A percentile compares a stretch with the other conserved stretches of the same genome.
Evolutionary conservation across 2,797 vertebrate species (phyloP).

Genomic region (Chiroxiphia lanceolata): DNA sequence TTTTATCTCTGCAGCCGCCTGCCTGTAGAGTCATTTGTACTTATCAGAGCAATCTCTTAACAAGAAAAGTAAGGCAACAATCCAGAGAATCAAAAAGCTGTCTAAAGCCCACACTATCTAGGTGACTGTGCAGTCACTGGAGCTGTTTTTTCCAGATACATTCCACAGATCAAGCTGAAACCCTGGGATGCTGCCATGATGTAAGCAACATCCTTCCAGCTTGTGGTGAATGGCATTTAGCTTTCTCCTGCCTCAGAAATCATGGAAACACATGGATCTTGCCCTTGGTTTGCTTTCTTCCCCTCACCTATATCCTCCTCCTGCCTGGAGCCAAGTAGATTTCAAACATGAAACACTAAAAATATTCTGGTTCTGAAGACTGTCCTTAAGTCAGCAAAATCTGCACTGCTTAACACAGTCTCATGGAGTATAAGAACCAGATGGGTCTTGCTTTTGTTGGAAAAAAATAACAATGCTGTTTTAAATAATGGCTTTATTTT

Average conservation of each 20-base stretch:
- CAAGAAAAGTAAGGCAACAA: not conserved
- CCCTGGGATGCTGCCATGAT: not conserved
- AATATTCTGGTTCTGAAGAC: not conserved
- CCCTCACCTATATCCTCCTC: not conserved
- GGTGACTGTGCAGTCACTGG: not conserved
- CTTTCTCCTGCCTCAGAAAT: not conserved
- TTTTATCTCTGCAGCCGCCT: not conserved
- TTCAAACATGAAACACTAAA: not conserved
- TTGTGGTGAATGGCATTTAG: not conserved
- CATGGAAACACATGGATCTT: not conserved
- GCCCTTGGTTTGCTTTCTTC: not conserved
- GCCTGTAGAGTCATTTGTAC: not conserved
- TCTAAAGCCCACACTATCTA: not conserved
- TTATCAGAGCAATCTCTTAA: not conserved
- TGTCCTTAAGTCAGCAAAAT: not conserved
- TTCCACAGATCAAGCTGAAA: not conserved
- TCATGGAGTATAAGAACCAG: not conserved
- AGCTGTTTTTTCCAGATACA: not conserved
- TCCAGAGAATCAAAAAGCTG: not conserved
- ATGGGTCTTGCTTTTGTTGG: not conserved
- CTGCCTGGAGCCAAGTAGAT: not conserved
- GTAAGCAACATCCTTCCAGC: not conserved
- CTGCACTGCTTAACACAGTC: not conserved
- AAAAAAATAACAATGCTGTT: constrained; percentile 42
- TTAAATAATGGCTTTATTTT: constrained; percentile 66